These are phyloP conservation scores for Aegithalos caudatus DNA, from an alignment of 2,113 vertebrate species.

Conservation along the genomic window DNA sequence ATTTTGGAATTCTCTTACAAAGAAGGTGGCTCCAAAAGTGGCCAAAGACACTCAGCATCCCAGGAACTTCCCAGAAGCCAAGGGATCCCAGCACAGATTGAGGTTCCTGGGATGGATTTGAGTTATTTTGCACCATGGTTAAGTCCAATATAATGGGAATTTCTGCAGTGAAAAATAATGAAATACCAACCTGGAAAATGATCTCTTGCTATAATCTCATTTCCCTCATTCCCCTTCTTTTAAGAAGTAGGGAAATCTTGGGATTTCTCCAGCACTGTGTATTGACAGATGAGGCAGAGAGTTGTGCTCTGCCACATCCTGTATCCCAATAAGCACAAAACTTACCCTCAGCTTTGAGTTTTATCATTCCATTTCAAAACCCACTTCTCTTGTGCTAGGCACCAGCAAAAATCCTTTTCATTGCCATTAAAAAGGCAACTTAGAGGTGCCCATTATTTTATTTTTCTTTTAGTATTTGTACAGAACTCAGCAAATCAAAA, in stretches of 20 bases:
- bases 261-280: not conserved
- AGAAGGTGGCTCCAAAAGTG: not conserved
- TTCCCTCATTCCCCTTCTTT: not conserved
- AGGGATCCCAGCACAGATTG: not conserved
- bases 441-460: constrained; percentile 25
- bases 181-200: not conserved
- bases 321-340: not conserved
- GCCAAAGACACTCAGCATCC: not conserved
- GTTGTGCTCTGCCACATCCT: not conserved
- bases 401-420: constrained; percentile 47
- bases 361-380: not conserved
- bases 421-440: constrained; percentile 25
- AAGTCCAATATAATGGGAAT: not conserved
- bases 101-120: not conserved
- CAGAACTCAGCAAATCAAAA: constrained; percentile 73
- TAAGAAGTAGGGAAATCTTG: not conserved
- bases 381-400: not conserved
- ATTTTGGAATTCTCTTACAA: not conserved
- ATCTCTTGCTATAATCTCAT: not conserved
- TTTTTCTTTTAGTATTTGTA: constrained; percentile 26
- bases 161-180: not conserved
- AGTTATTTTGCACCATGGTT: not conserved
- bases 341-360: not conserved
- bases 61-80: not conserved
- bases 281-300: not conserved